Percentiles rank a stretch among this genome's conserved stretches.
phyloP scores from a whole-genome alignment of 2,888 invertebrate genomes.

The Ectemnius continuus region DNA sequence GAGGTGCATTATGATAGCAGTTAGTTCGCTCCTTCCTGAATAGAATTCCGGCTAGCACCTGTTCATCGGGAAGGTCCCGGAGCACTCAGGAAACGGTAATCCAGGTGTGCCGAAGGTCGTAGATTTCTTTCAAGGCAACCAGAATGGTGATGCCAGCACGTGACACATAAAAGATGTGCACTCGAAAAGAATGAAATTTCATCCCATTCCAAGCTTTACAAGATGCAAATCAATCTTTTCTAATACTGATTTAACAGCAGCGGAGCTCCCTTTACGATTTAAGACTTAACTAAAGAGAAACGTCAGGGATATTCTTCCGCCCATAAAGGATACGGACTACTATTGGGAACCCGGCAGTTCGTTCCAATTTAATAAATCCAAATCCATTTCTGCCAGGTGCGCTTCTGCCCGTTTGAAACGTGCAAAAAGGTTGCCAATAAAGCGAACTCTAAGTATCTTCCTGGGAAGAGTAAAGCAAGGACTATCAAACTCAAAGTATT shows the following conservation, averaged over 20 bases:
- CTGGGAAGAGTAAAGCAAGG: too few relatives aligned
- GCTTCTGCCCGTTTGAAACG: too few relatives aligned
- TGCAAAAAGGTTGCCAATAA: too few relatives aligned
- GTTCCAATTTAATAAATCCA: too few relatives aligned
- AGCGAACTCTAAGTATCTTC: too few relatives aligned
- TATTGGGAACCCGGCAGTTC: too few relatives aligned
- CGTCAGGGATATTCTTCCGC: too few relatives aligned
- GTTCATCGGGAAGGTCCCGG: background rate
- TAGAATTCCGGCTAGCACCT: constrained; percentile 19
- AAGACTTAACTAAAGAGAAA: too few relatives aligned
- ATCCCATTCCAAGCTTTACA: constrained; percentile 10
- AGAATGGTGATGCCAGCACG: background rate
- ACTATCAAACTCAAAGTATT: too few relatives aligned
- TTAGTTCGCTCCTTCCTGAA: constrained; percentile 5
- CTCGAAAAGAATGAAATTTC: constrained; percentile 5
- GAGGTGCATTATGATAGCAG: constrained; percentile 7
- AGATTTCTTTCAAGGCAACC: constrained; percentile 1
- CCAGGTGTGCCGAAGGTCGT: constrained; percentile 16
- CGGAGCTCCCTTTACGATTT: too few relatives aligned
- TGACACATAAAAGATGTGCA: background rate
- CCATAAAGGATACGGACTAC: too few relatives aligned
- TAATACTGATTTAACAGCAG: background rate
- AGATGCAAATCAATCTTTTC: constrained; percentile 5
- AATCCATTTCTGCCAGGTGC: too few relatives aligned
- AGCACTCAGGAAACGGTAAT: background rate